Evolutionary conservation across 2,888 invertebrate species (phyloP).

Genomic region (Strigamia transsilvanica): DNA sequence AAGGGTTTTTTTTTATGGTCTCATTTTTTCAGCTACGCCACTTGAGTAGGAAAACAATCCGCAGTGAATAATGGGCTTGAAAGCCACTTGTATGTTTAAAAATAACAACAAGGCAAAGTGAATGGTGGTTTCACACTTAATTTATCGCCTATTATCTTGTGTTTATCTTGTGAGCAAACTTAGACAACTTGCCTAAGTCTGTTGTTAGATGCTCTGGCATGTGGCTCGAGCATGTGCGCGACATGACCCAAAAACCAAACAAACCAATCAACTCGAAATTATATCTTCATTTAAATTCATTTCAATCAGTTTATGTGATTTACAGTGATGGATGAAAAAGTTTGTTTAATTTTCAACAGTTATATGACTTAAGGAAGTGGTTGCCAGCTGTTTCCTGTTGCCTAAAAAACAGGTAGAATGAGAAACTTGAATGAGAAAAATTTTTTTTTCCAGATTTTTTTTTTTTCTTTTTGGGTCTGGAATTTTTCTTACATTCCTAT

Average conservation of each 20-base stretch:
- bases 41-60: constrained; percentile 8
- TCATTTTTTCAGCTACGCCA: background rate
- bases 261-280: background rate
- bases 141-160: constrained; percentile 8
- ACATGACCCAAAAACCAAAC: background rate
- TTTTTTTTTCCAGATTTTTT: no score
- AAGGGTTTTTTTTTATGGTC: background rate
- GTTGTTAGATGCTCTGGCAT: background rate
- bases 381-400: no score
- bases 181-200: constrained; percentile 8
- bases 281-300: no score
- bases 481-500: no score
- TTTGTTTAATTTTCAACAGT: background rate
- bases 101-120: constrained; percentile 8
- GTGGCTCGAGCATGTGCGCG: background rate
- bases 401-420: no score
- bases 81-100: constrained; percentile 8
- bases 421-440: no score
- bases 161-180: constrained; percentile 8
- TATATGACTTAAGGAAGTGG: background rate
- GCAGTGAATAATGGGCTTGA: background rate
- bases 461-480: no score
- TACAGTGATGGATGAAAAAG: background rate
- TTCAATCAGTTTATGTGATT: no score
- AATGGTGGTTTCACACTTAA: constrained; percentile 8